A percentile compares a stretch with the other conserved stretches of the same genome.
Conservation (phyloP, 1,140 invertebrate genomes). For the Pachypsylla venusta region DNA sequence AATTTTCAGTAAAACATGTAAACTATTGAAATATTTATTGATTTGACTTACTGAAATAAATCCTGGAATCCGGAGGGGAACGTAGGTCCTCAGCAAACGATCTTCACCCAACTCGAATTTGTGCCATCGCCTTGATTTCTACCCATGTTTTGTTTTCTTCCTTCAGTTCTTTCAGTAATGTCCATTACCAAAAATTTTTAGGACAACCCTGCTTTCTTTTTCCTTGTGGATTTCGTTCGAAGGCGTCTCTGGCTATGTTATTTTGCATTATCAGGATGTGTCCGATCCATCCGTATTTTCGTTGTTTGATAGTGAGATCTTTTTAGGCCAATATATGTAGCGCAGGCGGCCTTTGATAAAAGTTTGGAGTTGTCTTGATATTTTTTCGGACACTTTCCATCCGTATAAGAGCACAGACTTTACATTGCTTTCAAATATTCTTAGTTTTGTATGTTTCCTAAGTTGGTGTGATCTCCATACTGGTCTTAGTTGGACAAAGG, state of each 20-base stretch:
- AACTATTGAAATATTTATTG: too few relatives aligned
- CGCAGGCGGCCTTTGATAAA: not conserved
- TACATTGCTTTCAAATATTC: not conserved
- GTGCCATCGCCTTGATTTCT: not conserved
- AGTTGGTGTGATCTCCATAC: not conserved
- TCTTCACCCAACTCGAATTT: not conserved
- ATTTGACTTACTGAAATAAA: not conserved
- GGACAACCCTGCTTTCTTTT: not conserved
- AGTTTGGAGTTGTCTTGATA: not conserved
- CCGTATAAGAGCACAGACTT: not conserved
- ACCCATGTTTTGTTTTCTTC: not conserved
- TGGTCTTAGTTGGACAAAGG: not conserved
- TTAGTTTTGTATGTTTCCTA: not conserved
- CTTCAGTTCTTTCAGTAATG: not conserved
- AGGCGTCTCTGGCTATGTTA: not conserved
- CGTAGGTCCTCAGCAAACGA: not conserved
- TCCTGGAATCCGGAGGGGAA: not conserved
- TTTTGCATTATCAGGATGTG: not conserved
- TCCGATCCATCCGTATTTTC: not conserved
- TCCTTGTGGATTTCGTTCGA: not conserved
- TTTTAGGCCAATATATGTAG: not conserved
- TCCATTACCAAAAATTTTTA: not conserved
- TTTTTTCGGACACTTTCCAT: not conserved
- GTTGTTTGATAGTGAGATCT: not conserved
- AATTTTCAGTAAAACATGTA: too few relatives aligned